These are phyloP conservation scores for Drosophila stalkeri DNA, from an alignment of 2,888 invertebrate genomes.

Conservation along the genomic window DNA sequence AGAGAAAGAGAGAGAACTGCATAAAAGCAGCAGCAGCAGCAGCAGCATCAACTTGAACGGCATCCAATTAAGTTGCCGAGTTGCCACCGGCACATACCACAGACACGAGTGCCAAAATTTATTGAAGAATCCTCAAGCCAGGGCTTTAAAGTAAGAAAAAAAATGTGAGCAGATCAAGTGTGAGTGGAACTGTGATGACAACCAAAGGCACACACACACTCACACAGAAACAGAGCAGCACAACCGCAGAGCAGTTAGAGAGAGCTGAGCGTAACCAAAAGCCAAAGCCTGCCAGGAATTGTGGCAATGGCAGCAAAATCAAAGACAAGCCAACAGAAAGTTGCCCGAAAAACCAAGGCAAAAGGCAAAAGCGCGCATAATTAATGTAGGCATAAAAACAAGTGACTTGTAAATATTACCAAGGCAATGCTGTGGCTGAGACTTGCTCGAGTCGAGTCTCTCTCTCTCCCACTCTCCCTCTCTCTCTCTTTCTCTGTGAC, in stretches of 20 bases:
- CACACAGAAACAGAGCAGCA: neutral
- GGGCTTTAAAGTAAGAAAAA: constrained; percentile 50
- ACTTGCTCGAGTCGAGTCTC: constrained; percentile 6
- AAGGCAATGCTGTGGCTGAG: constrained; percentile 67
- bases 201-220: constrained; percentile 4
- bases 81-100: constrained; percentile 31
- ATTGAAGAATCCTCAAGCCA: constrained; percentile 39
- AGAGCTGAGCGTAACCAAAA: constrained; percentile 52
- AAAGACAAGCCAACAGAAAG: constrained; percentile 64
- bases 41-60: constrained; percentile 32
- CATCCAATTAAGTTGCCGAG: constrained; percentile 51
- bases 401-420: constrained; percentile 82
- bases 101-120: constrained; percentile 45
- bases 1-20: neutral
- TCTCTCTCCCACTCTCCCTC: no score
- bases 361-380: constrained; percentile 72
- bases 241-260: neutral
- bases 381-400: constrained; percentile 82
- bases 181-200: constrained; percentile 41
- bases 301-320: constrained; percentile 70
- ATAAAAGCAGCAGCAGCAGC: neutral
- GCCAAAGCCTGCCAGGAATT: constrained; percentile 64
- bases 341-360: constrained; percentile 64
- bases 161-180: constrained; percentile 42
- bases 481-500: constrained; percentile 21